Conservation (phyloP, 1,140 invertebrate species). For the Hypsibius dujardini region DNA sequence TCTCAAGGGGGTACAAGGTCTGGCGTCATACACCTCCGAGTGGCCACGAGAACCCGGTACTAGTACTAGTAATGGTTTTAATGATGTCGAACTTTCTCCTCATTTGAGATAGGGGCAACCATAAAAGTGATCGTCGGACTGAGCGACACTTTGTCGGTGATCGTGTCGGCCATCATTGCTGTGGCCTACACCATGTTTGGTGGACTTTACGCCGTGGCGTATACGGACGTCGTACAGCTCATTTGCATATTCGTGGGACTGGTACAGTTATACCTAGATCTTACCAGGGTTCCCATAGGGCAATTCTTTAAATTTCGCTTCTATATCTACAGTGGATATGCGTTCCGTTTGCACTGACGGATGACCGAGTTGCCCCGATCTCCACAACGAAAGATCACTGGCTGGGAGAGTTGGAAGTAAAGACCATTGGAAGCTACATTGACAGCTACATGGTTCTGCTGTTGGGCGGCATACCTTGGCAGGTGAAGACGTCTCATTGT, state of each 20-base stretch:
- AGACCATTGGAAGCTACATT: constrained; percentile 61
- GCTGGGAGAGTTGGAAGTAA: constrained; percentile 57
- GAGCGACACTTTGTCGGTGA: constrained; percentile 73
- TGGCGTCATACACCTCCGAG: too few species aligned
- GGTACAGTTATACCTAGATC: constrained; percentile 35
- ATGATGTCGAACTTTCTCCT: too few species aligned
- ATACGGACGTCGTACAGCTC: constrained; percentile 94
- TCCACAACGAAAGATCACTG: constrained; percentile 64
- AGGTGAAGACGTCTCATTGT: constrained; percentile 38
- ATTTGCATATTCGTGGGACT: constrained; percentile 95
- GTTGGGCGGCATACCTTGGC: constrained; percentile 97
- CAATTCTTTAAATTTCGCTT: too few species aligned
- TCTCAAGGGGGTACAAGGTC: too few species aligned
- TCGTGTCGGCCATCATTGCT: constrained; percentile 83
- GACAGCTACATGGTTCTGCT: constrained; percentile 77
- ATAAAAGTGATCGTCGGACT: constrained; percentile 88
- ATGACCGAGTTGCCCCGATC: constrained; percentile 58
- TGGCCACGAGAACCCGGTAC: too few species aligned
- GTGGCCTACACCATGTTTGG: constrained; percentile 94
- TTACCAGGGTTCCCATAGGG: too few species aligned
- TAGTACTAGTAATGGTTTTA: too few species aligned
- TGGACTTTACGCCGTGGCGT: constrained; percentile 90
- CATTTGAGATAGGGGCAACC: constrained; percentile 53
- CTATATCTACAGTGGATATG: constrained; percentile 63
- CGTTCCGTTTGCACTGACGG: constrained; percentile 80